phyloP scores from a whole-genome alignment of 2,888 invertebrate species.

The Drosophila tripunctata region DNA sequence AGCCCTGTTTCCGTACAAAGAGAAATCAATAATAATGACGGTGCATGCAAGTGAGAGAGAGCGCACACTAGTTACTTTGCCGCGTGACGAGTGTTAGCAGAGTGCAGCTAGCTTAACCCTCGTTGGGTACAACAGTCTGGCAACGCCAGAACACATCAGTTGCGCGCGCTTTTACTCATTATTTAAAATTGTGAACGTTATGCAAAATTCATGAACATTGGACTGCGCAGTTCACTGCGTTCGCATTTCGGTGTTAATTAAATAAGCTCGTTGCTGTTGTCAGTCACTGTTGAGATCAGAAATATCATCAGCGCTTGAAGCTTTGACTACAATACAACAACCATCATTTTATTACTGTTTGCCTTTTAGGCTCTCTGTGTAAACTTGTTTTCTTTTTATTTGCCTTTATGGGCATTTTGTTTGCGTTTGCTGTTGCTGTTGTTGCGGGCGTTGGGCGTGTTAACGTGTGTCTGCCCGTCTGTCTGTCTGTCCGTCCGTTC shows the following conservation, averaged over 20 bases:
- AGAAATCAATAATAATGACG: slow-evolving; percentile 61
- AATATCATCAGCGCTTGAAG: slow-evolving; percentile 33
- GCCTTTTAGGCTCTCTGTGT: slow-evolving; percentile 29
- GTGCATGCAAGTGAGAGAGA: slow-evolving; percentile 7
- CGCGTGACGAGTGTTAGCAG: slow-evolving; percentile 13
- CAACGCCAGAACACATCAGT: neutral
- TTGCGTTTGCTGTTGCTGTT: slow-evolving; percentile 21
- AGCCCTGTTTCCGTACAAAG: slow-evolving; percentile 48
- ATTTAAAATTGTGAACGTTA: slow-evolving; percentile 12
- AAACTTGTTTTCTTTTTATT: slow-evolving; percentile 61
- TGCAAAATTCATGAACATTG: slow-evolving; percentile 15
- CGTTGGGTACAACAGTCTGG: slow-evolving; percentile 1
- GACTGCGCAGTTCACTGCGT: slow-evolving; percentile 38
- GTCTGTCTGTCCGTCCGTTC: neutral
- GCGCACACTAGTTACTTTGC: neutral
- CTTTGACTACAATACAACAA: slow-evolving; percentile 19
- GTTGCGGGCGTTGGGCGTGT: slow-evolving; percentile 54
- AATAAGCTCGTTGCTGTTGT: slow-evolving; percentile 56
- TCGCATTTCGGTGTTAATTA: slow-evolving; percentile 65
- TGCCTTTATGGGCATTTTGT: slow-evolving; percentile 46
- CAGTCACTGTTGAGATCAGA: slow-evolving; percentile 59
- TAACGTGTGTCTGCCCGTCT: slow-evolving; percentile 12
- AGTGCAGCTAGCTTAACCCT: slow-evolving; percentile 17
- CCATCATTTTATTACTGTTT: slow-evolving; percentile 38
- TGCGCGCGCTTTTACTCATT: neutral